Evolutionary conservation across 2,113 vertebrate species (phyloP), one percentile per base, ranked within the genome.

Genomic region (Festucalex cinctus): DNA sequence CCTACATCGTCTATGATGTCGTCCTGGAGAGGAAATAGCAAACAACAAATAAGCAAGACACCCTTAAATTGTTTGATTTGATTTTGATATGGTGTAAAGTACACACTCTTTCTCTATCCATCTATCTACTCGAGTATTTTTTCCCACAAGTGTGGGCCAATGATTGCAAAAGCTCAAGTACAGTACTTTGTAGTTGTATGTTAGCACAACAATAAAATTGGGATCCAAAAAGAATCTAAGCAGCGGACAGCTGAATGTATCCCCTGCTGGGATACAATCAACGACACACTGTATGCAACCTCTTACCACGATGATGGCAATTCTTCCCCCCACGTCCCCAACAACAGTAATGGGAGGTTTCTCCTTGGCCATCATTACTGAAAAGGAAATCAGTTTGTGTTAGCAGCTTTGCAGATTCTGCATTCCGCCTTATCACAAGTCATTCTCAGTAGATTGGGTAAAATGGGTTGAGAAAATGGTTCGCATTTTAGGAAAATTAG

Each of bases 341-440:
- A 99, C 97, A 9, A 99, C 97, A 6, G 96, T 99, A 69, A 99
- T 99, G 0, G 97, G 97, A 0, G 97, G 97, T 78, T 99, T 99
- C 90, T 99, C 97, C 83, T 99, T 99, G 84, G 97, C 95, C 94
- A 99, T 99, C 97, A 99, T 97, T 84, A 98, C 97, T 99, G 83
- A 19, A 80, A 87, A 66, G 51, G 66, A 76, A 83, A 83, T 60
- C 14, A 80, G 28, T 68, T 8, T 1, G 2, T 7, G 66, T 88
- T 60, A 78, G 9, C 36, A 58, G 35, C 39, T 51, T 20, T 1
- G 46, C 2, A 28, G 7, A 44, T 20, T 22, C 35, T 39, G 22
- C 10, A 46, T 65, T 43, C 65, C 32, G 70, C n/a, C 12, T 43
- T 20, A 63, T 63, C 37, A 62, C 63, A 63, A 69, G 59, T 37